Conservation (phyloP, 2,113 vertebrate genomes). For the Condylura cristata region DNA sequence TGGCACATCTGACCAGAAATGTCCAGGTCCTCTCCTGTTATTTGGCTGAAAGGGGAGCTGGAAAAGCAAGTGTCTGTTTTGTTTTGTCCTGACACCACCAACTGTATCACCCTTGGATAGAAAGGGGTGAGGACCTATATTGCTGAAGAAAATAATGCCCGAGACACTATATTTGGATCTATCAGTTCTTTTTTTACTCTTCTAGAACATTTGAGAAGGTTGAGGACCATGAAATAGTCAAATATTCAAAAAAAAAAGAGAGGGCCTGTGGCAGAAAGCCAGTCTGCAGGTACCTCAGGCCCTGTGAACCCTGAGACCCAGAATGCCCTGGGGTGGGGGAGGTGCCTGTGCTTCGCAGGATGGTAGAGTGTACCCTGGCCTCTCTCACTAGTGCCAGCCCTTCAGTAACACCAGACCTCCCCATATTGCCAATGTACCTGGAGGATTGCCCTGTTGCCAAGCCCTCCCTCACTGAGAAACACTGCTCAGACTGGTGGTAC, state of each 20-base stretch:
- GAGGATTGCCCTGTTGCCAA: too few relatives aligned
- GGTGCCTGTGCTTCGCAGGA: too few relatives aligned
- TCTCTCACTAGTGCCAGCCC: neutral
- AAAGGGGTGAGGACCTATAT: neutral
- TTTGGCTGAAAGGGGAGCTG: neutral
- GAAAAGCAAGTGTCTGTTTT: neutral
- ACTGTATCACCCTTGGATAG: fast-evolving
- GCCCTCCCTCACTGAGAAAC: neutral
- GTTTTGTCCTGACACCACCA: neutral
- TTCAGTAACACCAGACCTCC: neutral
- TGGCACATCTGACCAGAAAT: neutral
- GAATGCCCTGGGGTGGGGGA: too few relatives aligned
- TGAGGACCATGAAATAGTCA: neutral
- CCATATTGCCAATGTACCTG: neutral
- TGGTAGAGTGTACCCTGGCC: neutral
- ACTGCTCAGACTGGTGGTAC: too few relatives aligned
- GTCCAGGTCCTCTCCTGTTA: neutral
- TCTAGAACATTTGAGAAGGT: neutral
- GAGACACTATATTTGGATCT: neutral
- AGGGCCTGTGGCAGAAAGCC: neutral
- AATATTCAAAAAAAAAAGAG: neutral
- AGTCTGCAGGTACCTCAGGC: neutral
- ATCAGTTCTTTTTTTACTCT: neutral
- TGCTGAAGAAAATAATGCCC: neutral
- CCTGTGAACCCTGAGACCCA: too few relatives aligned